Conservation (phyloP, 2,113 vertebrate species). For the Etheostoma spectabile region DNA sequence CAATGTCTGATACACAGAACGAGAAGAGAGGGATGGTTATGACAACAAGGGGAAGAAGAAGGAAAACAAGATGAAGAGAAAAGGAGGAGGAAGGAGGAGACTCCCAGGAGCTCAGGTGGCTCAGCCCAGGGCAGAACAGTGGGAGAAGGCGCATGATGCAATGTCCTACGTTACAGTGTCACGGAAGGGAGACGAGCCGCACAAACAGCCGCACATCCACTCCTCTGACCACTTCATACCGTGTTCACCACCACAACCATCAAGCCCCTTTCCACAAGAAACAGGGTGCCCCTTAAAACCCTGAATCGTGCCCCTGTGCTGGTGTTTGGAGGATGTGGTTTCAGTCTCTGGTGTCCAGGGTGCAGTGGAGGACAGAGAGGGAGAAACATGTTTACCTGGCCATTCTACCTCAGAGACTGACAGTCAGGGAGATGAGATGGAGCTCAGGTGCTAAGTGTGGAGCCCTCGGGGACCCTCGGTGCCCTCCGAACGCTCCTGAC, state of each 20-base stretch:
- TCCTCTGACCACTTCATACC: slow-evolving; percentile 38
- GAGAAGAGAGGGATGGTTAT: neutral
- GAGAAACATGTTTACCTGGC: slow-evolving; percentile 84
- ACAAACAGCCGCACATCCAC: slow-evolving; percentile 21
- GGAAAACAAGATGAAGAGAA: slow-evolving; percentile 28
- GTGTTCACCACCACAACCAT: neutral
- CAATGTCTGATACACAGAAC: neutral
- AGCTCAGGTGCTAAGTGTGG: slow-evolving; percentile 78
- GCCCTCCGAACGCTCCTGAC: slow-evolving; percentile 75
- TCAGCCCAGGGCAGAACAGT: slow-evolving; percentile 68
- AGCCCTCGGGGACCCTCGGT: slow-evolving; percentile 63
- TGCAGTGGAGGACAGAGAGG: slow-evolving; percentile 17
- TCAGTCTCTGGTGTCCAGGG: slow-evolving; percentile 49
- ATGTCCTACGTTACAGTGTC: slow-evolving; percentile 66
- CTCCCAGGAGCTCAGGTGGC: slow-evolving; percentile 76
- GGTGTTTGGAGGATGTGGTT: neutral
- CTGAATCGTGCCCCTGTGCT: neutral
- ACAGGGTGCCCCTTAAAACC: neutral
- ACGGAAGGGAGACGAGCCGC: slow-evolving; percentile 43
- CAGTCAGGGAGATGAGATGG: slow-evolving; percentile 79
- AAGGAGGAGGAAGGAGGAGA: slow-evolving; percentile 42
- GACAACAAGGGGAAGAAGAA: slow-evolving; percentile 29
- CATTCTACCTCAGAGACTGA: slow-evolving; percentile 84
- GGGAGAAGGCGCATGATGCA: slow-evolving; percentile 76
- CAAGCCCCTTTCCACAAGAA: neutral